These are phyloP conservation scores for Calliphora vicina DNA, from an alignment of 1,140 invertebrate species.

Conservation along the genomic window DNA sequence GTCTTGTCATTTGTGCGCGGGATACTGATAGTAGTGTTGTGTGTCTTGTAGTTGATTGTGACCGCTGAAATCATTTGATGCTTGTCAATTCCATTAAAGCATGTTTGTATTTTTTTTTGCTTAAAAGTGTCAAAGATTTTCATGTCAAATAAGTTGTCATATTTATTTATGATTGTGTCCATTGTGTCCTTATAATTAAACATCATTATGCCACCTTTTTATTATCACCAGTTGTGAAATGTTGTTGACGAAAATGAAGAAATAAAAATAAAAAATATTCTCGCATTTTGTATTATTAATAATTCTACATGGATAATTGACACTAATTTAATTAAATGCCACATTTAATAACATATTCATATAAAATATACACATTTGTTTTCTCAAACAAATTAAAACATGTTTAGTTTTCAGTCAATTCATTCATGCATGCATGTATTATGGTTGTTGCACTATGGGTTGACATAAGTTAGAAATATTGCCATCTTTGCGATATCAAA, in stretches of 20 bases:
- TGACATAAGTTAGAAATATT: too few species aligned
- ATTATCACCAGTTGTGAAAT: background rate
- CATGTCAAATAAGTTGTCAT: background rate
- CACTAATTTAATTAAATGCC: constrained; percentile 31
- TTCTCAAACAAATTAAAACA: constrained; percentile 26
- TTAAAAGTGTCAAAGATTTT: background rate
- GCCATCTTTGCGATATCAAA: too few species aligned
- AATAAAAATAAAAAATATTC: too few species aligned
- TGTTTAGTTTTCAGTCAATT: background rate
- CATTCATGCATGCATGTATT: background rate
- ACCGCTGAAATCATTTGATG: background rate
- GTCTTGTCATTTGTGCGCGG: background rate
- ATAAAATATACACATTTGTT: background rate
- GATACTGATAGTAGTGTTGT: background rate
- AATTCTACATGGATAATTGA: constrained; percentile 10
- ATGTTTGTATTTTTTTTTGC: background rate
- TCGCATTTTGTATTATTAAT: background rate
- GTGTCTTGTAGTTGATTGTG: background rate
- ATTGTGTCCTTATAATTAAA: background rate
- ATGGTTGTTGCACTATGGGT: background rate
- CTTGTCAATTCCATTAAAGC: background rate
- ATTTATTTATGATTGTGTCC: background rate
- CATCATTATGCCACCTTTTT: background rate
- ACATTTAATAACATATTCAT: constrained; percentile 16
- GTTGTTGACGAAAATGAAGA: too few species aligned